Conservation (phyloP, 2,888 invertebrate species). For the Nemoura dubitans region DNA sequence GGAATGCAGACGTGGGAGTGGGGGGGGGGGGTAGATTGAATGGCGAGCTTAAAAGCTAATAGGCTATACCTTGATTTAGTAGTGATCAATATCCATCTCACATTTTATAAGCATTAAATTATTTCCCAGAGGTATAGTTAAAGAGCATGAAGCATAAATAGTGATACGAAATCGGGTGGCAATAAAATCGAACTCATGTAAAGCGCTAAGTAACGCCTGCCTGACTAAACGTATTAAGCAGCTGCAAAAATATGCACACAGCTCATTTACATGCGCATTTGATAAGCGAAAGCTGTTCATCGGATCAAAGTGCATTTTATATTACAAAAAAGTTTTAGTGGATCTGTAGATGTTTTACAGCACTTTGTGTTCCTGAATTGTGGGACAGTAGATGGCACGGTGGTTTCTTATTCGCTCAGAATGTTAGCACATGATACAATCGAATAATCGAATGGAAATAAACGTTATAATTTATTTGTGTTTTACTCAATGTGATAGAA, state of each 20-base stretch:
- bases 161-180: not conserved
- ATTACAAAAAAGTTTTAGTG: not conserved
- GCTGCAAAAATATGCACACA: not conserved
- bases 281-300: not conserved
- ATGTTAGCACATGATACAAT: no score
- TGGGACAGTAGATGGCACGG: no score
- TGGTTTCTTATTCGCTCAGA: no score
- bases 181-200: not conserved
- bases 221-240: not conserved
- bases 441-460: no score
- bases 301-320: not conserved
- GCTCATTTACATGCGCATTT: not conserved
- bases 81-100: not conserved
- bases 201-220: not conserved
- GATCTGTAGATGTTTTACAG: not conserved
- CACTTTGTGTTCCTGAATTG: no score
- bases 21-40: not conserved
- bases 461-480: no score
- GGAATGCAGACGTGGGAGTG: not conserved
- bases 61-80: slow-evolving; percentile 1
- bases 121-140: not conserved
- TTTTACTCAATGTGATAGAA: no score
- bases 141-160: not conserved
- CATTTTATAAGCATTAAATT: slow-evolving; percentile 2
- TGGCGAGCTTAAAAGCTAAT: slow-evolving; percentile 12